Percentiles rank a stretch among this genome's conserved stretches.
Conservation (phyloP, 2,113 vertebrate genomes). For the Siniperca knerii region DNA sequence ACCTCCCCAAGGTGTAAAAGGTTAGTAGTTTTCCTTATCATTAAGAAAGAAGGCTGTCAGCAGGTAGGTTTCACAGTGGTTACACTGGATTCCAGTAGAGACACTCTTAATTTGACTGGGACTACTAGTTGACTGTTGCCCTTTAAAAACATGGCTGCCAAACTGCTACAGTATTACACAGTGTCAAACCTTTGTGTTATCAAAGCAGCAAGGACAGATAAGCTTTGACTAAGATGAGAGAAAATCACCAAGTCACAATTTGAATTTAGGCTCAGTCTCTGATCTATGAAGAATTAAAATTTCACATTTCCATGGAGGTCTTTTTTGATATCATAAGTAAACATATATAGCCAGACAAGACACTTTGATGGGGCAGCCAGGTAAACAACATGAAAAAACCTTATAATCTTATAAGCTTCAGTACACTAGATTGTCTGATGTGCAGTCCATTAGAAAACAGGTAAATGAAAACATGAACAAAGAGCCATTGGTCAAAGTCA, state of each 20-base stretch:
- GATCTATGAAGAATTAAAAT: neutral
- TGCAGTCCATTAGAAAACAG: neutral
- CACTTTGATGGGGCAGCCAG: neutral
- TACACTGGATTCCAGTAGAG: too few relatives aligned
- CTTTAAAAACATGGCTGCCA: neutral
- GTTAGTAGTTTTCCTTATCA: too few relatives aligned
- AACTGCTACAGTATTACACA: neutral
- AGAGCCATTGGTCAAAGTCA: neutral
- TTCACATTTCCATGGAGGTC: neutral
- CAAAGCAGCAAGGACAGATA: neutral
- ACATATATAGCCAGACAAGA: neutral
- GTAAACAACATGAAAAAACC: neutral
- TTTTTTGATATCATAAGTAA: neutral
- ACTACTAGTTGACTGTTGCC: neutral
- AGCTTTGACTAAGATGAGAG: neutral
- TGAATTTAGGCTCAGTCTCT: neutral
- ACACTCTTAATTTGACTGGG: neutral
- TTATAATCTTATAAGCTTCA: neutral
- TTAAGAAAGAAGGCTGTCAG: too few relatives aligned
- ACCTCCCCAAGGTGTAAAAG: too few relatives aligned
- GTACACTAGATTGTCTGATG: neutral
- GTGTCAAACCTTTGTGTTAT: neutral
- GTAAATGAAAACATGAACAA: slow-evolving; percentile 8
- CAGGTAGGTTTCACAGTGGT: too few relatives aligned
- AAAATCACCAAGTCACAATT: neutral